A percentile compares a stretch with the other conserved stretches of the same genome.
These are phyloP conservation scores for Coptodon rendalli DNA, from an alignment of 2,113 vertebrate species.

Conservation along the genomic window DNA sequence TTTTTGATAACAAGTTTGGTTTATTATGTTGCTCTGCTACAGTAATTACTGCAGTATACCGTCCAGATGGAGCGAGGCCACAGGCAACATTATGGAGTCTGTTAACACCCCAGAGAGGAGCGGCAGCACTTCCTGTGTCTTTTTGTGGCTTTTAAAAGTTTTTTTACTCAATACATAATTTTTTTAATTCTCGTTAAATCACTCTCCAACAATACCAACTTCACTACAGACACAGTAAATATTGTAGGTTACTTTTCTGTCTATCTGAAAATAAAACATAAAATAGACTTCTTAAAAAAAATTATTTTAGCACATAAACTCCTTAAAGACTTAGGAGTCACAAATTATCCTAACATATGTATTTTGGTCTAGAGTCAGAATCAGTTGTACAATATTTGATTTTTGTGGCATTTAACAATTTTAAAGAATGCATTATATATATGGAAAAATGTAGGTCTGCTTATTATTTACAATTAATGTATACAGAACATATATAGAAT, in stretches of 20 bases:
- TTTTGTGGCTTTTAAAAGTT: not conserved
- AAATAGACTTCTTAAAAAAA: not conserved
- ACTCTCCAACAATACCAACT: not conserved
- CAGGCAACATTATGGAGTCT: not conserved
- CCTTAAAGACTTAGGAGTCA: not conserved
- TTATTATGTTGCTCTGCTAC: not conserved
- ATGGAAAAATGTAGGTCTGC: not conserved
- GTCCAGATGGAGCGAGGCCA: not conserved
- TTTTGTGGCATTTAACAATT: not conserved
- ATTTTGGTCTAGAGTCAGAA: not conserved
- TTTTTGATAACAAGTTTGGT: not conserved
- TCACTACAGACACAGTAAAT: not conserved
- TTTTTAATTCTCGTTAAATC: rapidly evolving
- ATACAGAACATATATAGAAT: rapidly evolving
- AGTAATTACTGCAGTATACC: not conserved
- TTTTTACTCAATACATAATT: not conserved
- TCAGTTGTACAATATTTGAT: not conserved
- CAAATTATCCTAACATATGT: not conserved
- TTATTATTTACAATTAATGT: not conserved
- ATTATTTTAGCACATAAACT: not conserved
- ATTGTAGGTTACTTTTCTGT: not conserved
- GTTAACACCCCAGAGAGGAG: not conserved
- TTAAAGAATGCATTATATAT: not conserved
- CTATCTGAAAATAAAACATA: not conserved
- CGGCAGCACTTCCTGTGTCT: not conserved